Base-by-base conservation (phyloP, 2,113 vertebrate species). In the Amazona guildingii region DNA sequence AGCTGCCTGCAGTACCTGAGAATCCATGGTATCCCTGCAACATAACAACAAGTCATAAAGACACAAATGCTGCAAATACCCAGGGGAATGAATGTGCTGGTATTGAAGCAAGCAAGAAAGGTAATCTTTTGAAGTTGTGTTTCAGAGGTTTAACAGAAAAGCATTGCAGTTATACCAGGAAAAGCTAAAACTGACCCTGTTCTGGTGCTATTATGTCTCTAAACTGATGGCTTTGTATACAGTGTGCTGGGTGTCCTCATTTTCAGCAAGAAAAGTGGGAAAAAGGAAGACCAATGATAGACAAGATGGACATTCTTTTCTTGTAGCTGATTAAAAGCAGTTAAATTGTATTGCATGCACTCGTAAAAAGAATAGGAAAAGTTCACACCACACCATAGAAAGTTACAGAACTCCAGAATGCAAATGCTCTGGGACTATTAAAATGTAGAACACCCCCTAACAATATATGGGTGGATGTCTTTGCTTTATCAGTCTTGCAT, bases 21-120 rank as follows among this genome's bases (percentile, higher is more conserved):
- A 64, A 49, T 7, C 31, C 1, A 1, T 1, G 10, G 33, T 14
- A 46, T 29, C 66, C 29, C 72, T 21, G 21, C 1, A 1, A n/a
- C 43, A 4, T 12, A 35, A 43, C 1, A 7, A 7, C 52, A 35
- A 46, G 67, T 12, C 62, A 54, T 39, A 61, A 28, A 28, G 48
- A 33, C 62, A 75, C 8, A 52, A 62, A 49, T 24, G 7, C 37
- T 49, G 21, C 4, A 35, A 52, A 67, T 10, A 49, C 31, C 11
- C 31, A 27, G 46, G 13, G 54, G 54, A 77, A 88, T 3, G 21
- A 77, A 88, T 2, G 28, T 9, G 15, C 35, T 44, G 11, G 25
- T 19, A 55, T 6, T 31, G 54, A 90, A 78, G 25, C 16, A 68
- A 62, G 46, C 72, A 83, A 25, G 21, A 29, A 46, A 51, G 77